Evolutionary conservation across 2,797 vertebrate genomes (phyloP).

Genomic region (Diplodus puntazzo): DNA sequence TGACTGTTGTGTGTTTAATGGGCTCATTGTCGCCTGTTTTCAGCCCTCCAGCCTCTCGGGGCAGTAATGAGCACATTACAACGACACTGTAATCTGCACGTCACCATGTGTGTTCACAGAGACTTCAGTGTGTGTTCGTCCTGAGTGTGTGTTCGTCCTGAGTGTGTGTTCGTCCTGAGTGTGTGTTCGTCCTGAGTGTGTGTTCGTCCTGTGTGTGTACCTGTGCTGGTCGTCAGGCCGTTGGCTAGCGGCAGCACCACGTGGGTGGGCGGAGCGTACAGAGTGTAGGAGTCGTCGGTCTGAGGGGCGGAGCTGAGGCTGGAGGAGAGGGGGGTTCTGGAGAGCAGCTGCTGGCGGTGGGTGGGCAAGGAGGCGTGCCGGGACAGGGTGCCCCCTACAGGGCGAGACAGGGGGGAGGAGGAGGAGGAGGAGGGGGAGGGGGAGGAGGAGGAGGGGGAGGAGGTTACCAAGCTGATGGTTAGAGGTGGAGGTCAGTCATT

Average conservation of each 20-base stretch:
- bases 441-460: constrained; percentile 15
- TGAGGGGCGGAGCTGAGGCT: constrained; percentile 81
- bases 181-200: constrained; percentile 34
- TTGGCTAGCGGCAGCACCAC: constrained; percentile 73
- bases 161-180: constrained; percentile 21
- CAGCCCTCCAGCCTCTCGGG: background rate
- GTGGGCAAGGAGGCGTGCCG: constrained; percentile 86
- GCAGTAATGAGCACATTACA: background rate
- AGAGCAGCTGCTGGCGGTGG: constrained; percentile 88
- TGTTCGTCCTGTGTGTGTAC: constrained; percentile 66
- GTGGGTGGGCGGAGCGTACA: constrained; percentile 79
- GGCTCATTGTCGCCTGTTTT: background rate
- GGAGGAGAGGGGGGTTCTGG: constrained; percentile 83
- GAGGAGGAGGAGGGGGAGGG: constrained; percentile 2
- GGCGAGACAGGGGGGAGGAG: constrained; percentile 51
- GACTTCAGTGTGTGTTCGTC: background rate
- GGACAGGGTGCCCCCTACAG: constrained; percentile 89
- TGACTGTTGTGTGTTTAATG: too few relatives aligned
- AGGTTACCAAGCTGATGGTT: constrained; percentile 68
- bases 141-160: constrained; percentile 46
- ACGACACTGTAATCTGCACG: too few relatives aligned
- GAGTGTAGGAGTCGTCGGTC: constrained; percentile 84
- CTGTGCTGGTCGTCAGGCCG: constrained; percentile 73
- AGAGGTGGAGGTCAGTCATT: constrained; percentile 62
- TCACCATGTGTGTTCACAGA: too few relatives aligned